These are phyloP conservation scores for Fabriciana adippe DNA, from an alignment of 2,888 invertebrate species.

Conservation along the genomic window DNA sequence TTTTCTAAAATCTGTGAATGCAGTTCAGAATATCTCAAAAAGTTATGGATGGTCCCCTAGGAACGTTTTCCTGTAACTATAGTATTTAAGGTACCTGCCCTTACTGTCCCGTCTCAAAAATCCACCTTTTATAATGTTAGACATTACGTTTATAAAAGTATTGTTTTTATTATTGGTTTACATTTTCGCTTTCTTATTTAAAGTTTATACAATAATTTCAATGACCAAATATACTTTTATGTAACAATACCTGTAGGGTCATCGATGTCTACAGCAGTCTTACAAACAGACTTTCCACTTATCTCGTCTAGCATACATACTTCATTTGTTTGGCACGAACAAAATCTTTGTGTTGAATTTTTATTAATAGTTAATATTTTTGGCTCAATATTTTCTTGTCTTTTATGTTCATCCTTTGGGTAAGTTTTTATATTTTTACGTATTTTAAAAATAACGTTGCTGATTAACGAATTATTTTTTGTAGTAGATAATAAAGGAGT, in stretches of 20 bases:
- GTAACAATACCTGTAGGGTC: slow-evolving; percentile 82
- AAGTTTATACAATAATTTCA: no score
- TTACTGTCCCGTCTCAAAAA: no score
- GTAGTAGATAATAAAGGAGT: slow-evolving; percentile 48
- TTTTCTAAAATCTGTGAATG: no score
- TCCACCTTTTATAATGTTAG: no score
- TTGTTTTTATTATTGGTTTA: no score
- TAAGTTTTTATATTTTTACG: slow-evolving; percentile 74
- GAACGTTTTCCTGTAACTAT: no score
- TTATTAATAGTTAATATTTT: slow-evolving; percentile 63
- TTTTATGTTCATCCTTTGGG: slow-evolving; percentile 58
- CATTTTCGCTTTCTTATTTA: no score
- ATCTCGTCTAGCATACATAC: slow-evolving; percentile 85
- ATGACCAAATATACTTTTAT: not conserved
- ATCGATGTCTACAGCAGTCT: slow-evolving; percentile 70
- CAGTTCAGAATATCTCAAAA: no score
- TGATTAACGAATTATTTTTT: slow-evolving; percentile 54
- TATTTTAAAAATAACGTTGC: slow-evolving; percentile 65
- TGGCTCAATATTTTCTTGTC: slow-evolving; percentile 52
- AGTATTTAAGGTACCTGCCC: no score
- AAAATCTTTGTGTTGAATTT: slow-evolving; percentile 71
- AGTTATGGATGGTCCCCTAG: no score
- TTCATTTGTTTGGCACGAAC: slow-evolving; percentile 80
- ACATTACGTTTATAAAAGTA: no score
- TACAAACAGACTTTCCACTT: slow-evolving; percentile 83